phyloP scores from a whole-genome alignment of 2,113 vertebrate species.

The Mobula hypostoma region DNA sequence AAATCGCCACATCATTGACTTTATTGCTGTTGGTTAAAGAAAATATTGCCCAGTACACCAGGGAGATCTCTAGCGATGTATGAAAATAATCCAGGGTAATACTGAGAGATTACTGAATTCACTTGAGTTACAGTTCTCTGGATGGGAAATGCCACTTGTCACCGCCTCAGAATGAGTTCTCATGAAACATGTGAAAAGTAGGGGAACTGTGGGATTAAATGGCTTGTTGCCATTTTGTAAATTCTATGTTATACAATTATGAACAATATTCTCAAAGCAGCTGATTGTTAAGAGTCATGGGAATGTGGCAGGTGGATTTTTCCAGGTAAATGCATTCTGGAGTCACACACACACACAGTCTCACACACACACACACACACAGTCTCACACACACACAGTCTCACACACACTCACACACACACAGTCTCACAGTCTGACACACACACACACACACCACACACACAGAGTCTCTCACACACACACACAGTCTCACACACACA shows the following conservation, averaged over 20 bases:
- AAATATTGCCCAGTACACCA: not conserved
- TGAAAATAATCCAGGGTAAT: not conserved
- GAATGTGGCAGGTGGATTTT: not conserved
- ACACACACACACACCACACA: too few relatives aligned
- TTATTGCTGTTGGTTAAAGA: not conserved
- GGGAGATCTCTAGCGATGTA: not conserved
- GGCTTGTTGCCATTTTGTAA: not conserved
- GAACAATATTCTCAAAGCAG: not conserved
- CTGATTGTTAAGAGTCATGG: too few relatives aligned
- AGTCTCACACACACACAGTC: too few relatives aligned
- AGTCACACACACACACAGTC: not conserved
- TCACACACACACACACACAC: too few relatives aligned
- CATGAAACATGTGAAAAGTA: not conserved
- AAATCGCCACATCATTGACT: not conserved
- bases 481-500: too few relatives aligned
- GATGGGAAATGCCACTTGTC: not conserved
- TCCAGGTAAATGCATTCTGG: not conserved
- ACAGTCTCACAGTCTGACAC: too few relatives aligned
- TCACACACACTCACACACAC: too few relatives aligned
- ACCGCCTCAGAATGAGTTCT: not conserved
- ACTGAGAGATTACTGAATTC: not conserved
- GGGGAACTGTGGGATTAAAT: not conserved
- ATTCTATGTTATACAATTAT: not conserved
- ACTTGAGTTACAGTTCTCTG: not conserved
- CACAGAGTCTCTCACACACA: too few relatives aligned